Evolutionary conservation across 92 coral and sea anemone genomes (phyloP).

Genomic region (Siderastrea radians): DNA sequence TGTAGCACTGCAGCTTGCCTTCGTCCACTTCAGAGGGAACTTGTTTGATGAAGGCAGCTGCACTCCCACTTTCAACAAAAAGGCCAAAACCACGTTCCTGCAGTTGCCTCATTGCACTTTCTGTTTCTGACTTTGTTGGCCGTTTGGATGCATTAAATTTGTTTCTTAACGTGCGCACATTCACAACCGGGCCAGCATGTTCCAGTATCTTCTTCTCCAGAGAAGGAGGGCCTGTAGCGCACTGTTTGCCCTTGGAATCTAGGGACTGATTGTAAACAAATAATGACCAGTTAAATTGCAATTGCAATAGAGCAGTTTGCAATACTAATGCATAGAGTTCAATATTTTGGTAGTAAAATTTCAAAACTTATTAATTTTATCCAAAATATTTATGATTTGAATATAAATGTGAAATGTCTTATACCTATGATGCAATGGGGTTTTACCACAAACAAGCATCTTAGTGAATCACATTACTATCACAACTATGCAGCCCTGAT

Average conservation of each 20-base stretch:
- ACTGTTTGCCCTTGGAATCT: conserved; percentile 11
- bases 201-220: conserved; percentile 46
- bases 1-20: conserved; percentile 40
- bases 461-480: no score
- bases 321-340: neutral
- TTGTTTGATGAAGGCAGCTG: conserved; percentile 47
- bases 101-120: conserved; percentile 34
- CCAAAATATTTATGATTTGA: no score
- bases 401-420: no score
- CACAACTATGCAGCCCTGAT: no score
- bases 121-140: conserved; percentile 45
- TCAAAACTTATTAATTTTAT: no score
- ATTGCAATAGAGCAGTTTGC: neutral
- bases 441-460: no score
- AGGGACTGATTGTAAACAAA: conserved; percentile 32
- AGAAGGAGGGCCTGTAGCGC: neutral
- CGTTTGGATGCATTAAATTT: conserved; percentile 50
- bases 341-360: neutral
- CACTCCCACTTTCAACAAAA: conserved; percentile 26
- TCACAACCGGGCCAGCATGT: conserved; percentile 69
- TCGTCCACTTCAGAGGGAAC: conserved; percentile 53
- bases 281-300: neutral
- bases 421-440: no score
- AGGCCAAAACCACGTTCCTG: conserved; percentile 43
- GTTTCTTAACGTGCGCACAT: conserved; percentile 56